Evolutionary conservation across 2,113 vertebrate species (phyloP).

Genomic region (Sylvilagus bachmani): DNA sequence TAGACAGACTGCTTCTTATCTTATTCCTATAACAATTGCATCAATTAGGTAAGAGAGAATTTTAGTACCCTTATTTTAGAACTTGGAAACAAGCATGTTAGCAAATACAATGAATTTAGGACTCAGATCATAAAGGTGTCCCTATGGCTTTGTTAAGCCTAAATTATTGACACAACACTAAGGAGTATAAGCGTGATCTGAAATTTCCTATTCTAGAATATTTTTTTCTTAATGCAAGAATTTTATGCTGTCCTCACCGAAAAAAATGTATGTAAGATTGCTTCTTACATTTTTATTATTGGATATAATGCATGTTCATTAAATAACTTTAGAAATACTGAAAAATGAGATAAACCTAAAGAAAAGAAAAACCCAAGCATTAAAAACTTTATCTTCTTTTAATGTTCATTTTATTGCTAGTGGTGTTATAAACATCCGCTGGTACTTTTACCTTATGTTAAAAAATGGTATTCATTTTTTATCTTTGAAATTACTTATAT

Average conservation of each 20-base stretch:
- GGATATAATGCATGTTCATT: not conserved
- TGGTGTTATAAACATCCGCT: not conserved
- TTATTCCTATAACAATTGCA: not conserved
- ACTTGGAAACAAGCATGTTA: not conserved
- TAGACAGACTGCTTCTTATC: not conserved
- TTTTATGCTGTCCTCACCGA: not conserved
- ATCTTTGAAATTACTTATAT: not conserved
- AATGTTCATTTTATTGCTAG: not conserved
- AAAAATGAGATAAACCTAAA: slow-evolving; percentile 10
- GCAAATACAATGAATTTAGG: not conserved
- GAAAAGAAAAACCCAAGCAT: slow-evolving; percentile 13
- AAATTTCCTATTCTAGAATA: slow-evolving; percentile 16
- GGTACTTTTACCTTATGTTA: not conserved
- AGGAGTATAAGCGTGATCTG: not conserved
- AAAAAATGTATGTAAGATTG: slow-evolving; percentile 11
- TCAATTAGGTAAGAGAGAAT: not conserved
- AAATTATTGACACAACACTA: slow-evolving; percentile 7
- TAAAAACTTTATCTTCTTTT: not conserved
- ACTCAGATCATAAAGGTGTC: not conserved
- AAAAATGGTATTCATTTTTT: not conserved
- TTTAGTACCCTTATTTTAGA: slow-evolving; percentile 29
- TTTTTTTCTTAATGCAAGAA: not conserved
- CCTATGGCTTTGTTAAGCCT: slow-evolving; percentile 12
- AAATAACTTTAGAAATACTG: not conserved
- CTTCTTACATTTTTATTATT: slow-evolving; percentile 18